These are phyloP conservation scores for Grammomys surdaster DNA, from an alignment of 2,113 vertebrate genomes.

Conservation along the genomic window DNA sequence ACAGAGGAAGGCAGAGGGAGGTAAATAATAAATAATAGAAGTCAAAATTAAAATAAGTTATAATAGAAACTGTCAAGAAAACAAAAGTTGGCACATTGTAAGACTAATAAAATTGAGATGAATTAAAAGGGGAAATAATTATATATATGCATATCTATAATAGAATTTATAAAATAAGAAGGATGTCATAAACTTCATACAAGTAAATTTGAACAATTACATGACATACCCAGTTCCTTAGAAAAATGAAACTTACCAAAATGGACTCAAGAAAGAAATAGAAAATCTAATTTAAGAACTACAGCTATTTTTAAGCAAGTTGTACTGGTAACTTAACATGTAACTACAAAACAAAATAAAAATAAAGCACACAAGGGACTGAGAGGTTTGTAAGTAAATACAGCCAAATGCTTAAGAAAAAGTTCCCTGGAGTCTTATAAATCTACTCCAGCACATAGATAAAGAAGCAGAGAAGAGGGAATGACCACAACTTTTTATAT, in stretches of 20 bases:
- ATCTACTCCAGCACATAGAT: background rate
- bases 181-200: background rate
- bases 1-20: background rate
- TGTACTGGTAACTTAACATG: constrained; percentile 27
- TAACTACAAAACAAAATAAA: constrained; percentile 40
- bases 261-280: constrained; percentile 61
- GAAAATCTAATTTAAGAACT: constrained; percentile 61
- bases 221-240: constrained; percentile 48
- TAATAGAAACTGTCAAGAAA: background rate
- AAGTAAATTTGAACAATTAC: constrained; percentile 49
- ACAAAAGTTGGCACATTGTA: background rate
- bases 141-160: background rate
- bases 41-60: constrained; percentile 33
- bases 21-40: background rate
- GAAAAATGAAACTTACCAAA: constrained; percentile 59
- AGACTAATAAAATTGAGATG: background rate
- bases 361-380: background rate
- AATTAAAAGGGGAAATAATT: background rate
- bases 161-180: constrained; percentile 32
- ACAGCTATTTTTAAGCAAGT: constrained; percentile 48
- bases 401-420: constrained; percentile 1
- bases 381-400: background rate
- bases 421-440: background rate
- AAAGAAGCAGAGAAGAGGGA: background rate
- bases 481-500: background rate